These are phyloP conservation scores for Fulmarus glacialis DNA, from an alignment of 2,113 vertebrate genomes.

Conservation along the genomic window DNA sequence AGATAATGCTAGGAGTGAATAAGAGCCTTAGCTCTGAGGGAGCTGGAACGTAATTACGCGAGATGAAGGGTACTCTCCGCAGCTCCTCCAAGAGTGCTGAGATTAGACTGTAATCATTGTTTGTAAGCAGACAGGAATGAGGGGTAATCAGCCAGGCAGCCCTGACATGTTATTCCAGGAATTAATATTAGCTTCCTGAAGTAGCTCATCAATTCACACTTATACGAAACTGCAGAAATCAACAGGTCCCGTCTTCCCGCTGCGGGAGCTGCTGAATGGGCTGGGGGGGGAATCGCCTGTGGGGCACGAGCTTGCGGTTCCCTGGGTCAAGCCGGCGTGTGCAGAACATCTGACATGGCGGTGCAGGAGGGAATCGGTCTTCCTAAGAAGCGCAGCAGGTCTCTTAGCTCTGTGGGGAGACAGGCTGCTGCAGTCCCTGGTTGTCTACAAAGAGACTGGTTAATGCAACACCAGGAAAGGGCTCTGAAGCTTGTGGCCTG, in stretches of 20 bases:
- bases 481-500: background rate
- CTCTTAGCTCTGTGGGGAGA: background rate
- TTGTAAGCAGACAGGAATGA: conserved; percentile 75
- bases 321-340: fast-evolving
- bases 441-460: background rate
- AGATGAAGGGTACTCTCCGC: conserved; percentile 65
- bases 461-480: background rate
- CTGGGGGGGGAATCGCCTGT: background rate
- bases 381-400: fast-evolving
- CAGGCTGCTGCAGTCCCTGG: background rate
- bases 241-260: conserved; percentile 6
- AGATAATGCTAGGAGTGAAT: conserved; percentile 53
- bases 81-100: conserved; percentile 71
- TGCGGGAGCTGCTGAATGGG: fast-evolving
- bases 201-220: conserved; percentile 42
- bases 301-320: background rate
- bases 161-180: conserved; percentile 54
- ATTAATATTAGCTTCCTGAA: conserved; percentile 66
- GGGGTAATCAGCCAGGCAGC: conserved; percentile 68
- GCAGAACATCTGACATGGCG: background rate
- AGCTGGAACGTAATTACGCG: conserved; percentile 62
- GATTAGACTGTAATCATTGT: conserved; percentile 75
- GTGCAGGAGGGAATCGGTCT: background rate
- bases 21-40: conserved; percentile 55
- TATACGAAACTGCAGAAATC: background rate